Evolutionary conservation across 1,140 invertebrate genomes (phyloP), one percentile per base, ranked within the genome.

Genomic region (Musca domestica): DNA sequence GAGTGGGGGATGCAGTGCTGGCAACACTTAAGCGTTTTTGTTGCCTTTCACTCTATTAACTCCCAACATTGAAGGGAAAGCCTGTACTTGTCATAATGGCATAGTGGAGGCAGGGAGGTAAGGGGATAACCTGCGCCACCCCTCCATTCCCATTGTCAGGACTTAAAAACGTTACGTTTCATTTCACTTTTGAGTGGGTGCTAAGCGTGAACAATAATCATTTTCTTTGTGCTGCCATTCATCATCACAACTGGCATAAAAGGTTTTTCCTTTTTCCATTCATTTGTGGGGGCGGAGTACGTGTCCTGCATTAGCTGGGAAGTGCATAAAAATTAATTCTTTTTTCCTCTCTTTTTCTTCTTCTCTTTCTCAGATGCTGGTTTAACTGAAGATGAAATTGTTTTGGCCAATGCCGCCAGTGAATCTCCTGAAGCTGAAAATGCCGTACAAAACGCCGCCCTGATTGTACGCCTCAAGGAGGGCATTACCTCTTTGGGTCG

Each of bases 311-410:
- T 9, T 17, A 17, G n/a, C 1, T 5, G 46, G 46, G 3, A 25
- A 48, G 14, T 48, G 23, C 20, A 64, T 14, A 20, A 7, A 25
- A 47, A 19, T 49, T 64, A 64, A 64, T 64, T 46, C 63, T 49
- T 54, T 14, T 66, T 22, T 41, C 9, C 47, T 14, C 10, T 58
- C 6, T 1, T 14, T 48, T 56, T 58, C 9, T 58, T 58, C 3
- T 25, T 22, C 15, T 15, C 25, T 20, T 52, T 52, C 25, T 52
- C 51, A 91, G 92, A 94, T 84, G 83, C 87, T 46, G 91, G 91
- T 52, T 83, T 95, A 49, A 94, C 93, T 17, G 94, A 95, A 83
- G 94, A 96, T 81, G 94, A 96, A 85, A 86, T 95, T 58, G 87
- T 95, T 17, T 83, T 95, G 65, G 88, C 91, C 66, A 94, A 93